phyloP scores from a whole-genome alignment of 1,140 invertebrate species.

The Chironomus tepperi region DNA sequence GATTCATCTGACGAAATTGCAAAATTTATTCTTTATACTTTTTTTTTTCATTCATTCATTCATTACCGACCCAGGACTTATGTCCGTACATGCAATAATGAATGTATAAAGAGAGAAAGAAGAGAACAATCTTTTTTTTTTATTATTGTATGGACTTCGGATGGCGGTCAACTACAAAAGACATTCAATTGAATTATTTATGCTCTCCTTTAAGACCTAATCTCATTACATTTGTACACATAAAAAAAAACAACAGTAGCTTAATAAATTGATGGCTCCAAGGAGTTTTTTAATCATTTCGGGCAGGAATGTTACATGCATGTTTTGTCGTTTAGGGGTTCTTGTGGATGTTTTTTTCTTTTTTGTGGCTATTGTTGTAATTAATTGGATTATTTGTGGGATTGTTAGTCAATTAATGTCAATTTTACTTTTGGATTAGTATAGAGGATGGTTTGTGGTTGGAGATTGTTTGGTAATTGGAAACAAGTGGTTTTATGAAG shows the following conservation, averaged over 20 bases:
- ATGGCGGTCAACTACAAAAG: background rate
- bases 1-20: background rate
- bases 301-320: background rate
- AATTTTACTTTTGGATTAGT: background rate
- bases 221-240: background rate
- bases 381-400: background rate
- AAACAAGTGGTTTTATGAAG: too few relatives aligned
- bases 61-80: too few relatives aligned
- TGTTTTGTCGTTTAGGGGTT: background rate
- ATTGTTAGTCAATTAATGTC: background rate
- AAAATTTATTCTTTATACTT: background rate
- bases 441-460: too few relatives aligned
- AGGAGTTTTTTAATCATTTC: slow-evolving; percentile 1
- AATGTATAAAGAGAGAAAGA: background rate
- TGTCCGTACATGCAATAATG: background rate
- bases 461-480: too few relatives aligned
- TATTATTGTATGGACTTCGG: background rate
- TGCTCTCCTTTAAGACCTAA: slow-evolving; percentile 3
- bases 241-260: background rate
- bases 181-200: slow-evolving; percentile 9
- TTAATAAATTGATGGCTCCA: background rate
- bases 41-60: background rate
- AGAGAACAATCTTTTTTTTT: background rate
- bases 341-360: background rate
- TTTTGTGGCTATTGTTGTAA: background rate